phyloP scores from a whole-genome alignment of 2,888 invertebrate species.

The Mystacides longicornis region DNA sequence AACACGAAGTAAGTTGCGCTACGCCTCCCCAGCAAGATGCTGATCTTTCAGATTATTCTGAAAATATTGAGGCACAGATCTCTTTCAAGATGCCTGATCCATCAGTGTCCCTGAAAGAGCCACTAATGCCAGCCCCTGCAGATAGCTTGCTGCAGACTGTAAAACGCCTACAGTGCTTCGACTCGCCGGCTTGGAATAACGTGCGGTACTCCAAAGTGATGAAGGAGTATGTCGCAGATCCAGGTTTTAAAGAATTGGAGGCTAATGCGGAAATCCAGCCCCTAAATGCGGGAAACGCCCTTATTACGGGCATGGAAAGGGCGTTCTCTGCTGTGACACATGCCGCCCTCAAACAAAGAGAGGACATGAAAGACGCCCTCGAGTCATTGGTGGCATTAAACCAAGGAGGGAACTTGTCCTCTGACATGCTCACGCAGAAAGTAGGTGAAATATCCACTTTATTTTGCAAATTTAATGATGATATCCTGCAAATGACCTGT shows the following conservation, averaged over 20 bases:
- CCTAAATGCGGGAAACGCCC: background rate
- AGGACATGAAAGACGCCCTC: no score
- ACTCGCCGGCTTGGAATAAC: no score
- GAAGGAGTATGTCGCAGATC: background rate
- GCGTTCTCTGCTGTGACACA: background rate
- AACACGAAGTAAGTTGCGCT: background rate
- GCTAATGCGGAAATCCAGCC: no score
- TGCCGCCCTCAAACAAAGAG: background rate
- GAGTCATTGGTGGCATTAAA: background rate
- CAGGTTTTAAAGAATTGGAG: background rate
- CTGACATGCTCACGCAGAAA: no score
- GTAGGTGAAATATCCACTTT: no score
- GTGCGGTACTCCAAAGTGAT: background rate
- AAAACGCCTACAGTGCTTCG: no score
- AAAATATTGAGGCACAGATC: background rate
- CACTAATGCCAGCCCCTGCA: no score
- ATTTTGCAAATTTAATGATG: no score
- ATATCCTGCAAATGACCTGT: no score
- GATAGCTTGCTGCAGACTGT: no score
- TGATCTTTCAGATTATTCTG: background rate
- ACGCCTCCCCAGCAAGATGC: background rate
- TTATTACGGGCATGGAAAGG: background rate
- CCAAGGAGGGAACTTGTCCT: background rate
- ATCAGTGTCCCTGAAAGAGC: no score
- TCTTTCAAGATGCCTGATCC: no score